Percentiles rank a stretch among this genome's conserved stretches.
These are phyloP conservation scores for Tauraco erythrolophus DNA, from an alignment of 2,113 vertebrate genomes.

Conservation along the genomic window DNA sequence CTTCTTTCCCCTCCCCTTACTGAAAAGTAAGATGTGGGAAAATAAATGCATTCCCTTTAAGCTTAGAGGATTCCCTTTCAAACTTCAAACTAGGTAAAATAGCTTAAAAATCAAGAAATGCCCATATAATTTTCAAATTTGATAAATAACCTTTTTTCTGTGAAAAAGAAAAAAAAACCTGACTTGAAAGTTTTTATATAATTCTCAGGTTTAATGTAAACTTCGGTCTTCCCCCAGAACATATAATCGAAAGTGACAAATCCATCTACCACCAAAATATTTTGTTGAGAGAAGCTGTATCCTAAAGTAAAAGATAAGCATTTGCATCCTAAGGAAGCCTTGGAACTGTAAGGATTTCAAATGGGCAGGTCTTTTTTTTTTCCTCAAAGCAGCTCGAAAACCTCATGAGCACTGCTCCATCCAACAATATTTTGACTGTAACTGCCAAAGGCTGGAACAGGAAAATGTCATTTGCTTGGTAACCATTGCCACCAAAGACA, in stretches of 20 bases:
- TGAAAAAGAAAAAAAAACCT: background rate
- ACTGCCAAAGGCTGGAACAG: background rate
- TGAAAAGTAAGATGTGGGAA: background rate
- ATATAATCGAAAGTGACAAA: background rate
- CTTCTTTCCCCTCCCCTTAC: background rate
- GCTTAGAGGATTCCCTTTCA: background rate
- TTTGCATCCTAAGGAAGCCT: background rate
- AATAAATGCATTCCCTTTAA: background rate
- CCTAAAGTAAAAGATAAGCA: background rate
- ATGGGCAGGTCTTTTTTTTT: background rate
- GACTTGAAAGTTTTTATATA: background rate
- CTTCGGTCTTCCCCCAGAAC: rapidly evolving
- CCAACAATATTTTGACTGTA: background rate
- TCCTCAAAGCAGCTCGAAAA: background rate
- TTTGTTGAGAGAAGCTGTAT: background rate
- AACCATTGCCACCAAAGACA: background rate
- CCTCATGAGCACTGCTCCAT: background rate
- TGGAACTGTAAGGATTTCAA: background rate
- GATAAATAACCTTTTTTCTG: background rate
- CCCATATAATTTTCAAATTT: background rate
- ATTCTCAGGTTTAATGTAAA: background rate
- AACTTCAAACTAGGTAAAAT: background rate
- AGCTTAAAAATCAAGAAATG: background rate
- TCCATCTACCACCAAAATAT: background rate
- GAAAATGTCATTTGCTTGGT: background rate